Evolutionary conservation across 2,113 vertebrate genomes (phyloP).

Genomic region (Ochotona curzoniae): DNA sequence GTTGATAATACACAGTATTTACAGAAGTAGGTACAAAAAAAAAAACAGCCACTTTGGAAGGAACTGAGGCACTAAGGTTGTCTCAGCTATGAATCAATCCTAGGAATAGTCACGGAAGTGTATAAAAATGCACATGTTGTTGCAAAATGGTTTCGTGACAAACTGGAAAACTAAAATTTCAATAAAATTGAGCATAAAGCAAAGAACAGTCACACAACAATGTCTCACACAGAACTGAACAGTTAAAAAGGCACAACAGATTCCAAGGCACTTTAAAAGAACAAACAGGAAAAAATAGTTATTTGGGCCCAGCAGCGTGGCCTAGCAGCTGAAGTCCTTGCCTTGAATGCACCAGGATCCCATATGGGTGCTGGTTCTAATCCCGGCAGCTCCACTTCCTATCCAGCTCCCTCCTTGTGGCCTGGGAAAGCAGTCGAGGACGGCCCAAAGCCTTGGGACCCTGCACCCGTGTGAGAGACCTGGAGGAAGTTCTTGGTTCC

Average conservation of each 20-base stretch:
- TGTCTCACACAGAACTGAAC: conserved; percentile 48
- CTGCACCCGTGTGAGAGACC: too few relatives aligned
- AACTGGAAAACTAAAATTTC: conserved; percentile 31
- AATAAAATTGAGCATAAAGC: conserved; percentile 9
- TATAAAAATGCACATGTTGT: not conserved
- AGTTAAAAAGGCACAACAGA: not conserved
- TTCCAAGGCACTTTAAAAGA: not conserved
- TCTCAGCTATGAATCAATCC: conserved; percentile 18
- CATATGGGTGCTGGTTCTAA: too few relatives aligned
- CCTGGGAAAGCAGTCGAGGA: too few relatives aligned
- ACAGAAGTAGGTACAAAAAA: not conserved
- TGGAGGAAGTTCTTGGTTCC: too few relatives aligned
- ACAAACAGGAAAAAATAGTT: not conserved
- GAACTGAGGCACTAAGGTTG: not conserved
- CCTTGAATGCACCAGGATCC: too few relatives aligned
- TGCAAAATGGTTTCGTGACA: not conserved
- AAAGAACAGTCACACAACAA: not conserved
- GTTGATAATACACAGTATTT: conserved; percentile 24
- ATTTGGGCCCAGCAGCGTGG: too few relatives aligned
- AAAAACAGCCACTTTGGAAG: not conserved
- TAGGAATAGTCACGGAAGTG: conserved; percentile 1
- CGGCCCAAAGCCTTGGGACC: too few relatives aligned
- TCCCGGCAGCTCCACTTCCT: too few relatives aligned
- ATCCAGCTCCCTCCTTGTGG: too few relatives aligned
- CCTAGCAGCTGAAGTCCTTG: too few relatives aligned